phyloP scores from a whole-genome alignment of 2,888 invertebrate genomes.

The Xylota segnis region DNA sequence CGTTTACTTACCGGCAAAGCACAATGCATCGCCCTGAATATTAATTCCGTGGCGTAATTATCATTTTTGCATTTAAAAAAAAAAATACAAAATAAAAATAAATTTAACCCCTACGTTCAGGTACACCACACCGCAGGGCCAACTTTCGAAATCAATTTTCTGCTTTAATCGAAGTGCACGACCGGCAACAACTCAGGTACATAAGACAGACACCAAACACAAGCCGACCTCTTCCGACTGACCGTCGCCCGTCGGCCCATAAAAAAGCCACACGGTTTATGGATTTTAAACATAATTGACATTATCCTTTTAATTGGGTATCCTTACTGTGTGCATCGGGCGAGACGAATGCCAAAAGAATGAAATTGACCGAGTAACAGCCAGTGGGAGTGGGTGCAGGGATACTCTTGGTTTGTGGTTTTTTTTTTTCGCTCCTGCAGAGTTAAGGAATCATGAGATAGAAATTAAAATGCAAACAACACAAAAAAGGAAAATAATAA shows the following conservation, averaged over 20 bases:
- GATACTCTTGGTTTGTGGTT: background rate
- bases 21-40: conserved; percentile 16
- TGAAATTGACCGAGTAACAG: conserved; percentile 21
- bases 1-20: conserved; percentile 15
- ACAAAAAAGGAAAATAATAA: background rate
- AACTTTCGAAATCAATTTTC: conserved; percentile 45
- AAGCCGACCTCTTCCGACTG: background rate
- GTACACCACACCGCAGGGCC: no score
- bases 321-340: conserved; percentile 35
- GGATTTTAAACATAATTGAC: conserved; percentile 55
- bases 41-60: conserved; percentile 34
- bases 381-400: background rate
- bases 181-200: background rate
- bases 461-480: conserved; percentile 36
- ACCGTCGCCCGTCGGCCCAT: background rate
- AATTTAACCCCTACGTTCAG: background rate
- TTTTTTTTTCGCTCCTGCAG: background rate
- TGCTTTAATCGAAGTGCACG: conserved; percentile 11
- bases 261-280: conserved; percentile 27
- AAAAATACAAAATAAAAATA: background rate
- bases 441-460: conserved; percentile 40
- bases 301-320: conserved; percentile 67
- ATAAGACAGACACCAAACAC: conserved; percentile 16
- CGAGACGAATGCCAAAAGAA: conserved; percentile 12
- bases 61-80: conserved; percentile 7